A percentile compares a stretch with the other conserved stretches of the same genome.
phyloP scores from a whole-genome alignment of 2,113 vertebrate genomes.

The Pseudolaguvia tuberculata region DNA sequence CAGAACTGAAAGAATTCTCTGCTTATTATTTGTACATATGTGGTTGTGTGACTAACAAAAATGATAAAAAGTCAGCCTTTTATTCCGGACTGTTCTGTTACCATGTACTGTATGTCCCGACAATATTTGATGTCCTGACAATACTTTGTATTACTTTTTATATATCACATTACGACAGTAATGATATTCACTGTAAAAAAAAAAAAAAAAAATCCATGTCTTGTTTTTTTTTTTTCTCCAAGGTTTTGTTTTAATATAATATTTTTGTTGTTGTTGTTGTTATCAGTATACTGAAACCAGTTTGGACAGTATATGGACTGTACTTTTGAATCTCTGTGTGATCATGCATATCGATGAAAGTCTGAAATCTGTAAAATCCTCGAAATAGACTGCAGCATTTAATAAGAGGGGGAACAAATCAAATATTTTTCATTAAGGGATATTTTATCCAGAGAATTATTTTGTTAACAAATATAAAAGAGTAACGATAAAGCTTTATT shows the following conservation, averaged over 20 bases:
- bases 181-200: constrained; percentile 7
- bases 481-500: constrained; percentile 56
- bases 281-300: constrained; percentile 21
- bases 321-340: constrained; percentile 31
- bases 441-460: constrained; percentile 62
- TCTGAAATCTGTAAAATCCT: constrained; percentile 48
- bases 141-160: constrained; percentile 16
- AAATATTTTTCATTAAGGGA: constrained; percentile 56
- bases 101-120: constrained; percentile 42
- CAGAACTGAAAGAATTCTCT: constrained; percentile 1
- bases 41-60: constrained; percentile 41
- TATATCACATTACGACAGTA: constrained; percentile 4
- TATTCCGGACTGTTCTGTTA: constrained; percentile 38
- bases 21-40: constrained; percentile 43
- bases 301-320: constrained; percentile 6
- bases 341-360: constrained; percentile 42
- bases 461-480: constrained; percentile 57
- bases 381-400: constrained; percentile 49
- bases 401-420: constrained; percentile 42
- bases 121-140: constrained; percentile 14
- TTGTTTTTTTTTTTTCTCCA: constrained; percentile 6
- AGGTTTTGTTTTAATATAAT: not conserved
- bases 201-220: constrained; percentile 11
- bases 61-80: constrained; percentile 39
- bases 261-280: not conserved